Percentiles rank a stretch among this genome's conserved stretches.
phyloP scores from a whole-genome alignment of 2,797 vertebrate species.

The Pseudopleuronectes americanus region DNA sequence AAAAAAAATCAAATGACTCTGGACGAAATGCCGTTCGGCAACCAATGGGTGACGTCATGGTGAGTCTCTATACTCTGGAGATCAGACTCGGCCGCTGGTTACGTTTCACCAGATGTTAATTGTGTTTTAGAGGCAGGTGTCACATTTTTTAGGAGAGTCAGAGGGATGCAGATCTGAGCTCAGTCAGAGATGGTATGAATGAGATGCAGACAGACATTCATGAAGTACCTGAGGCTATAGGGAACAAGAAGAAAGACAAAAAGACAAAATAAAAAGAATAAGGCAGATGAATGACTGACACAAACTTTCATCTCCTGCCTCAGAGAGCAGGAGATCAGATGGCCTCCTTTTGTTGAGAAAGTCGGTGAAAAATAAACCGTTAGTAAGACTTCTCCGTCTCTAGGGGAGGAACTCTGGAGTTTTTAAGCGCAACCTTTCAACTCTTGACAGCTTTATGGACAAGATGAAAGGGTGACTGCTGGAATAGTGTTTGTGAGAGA shows the following conservation, averaged over 20 bases:
- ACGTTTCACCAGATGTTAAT: conserved; percentile 43
- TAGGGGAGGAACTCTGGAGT: conserved; percentile 8
- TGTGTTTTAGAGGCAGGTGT: conserved; percentile 24
- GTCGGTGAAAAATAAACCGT: conserved; percentile 2
- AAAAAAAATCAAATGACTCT: too few relatives aligned
- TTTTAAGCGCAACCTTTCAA: conserved; percentile 26
- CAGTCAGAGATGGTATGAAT: conserved; percentile 20
- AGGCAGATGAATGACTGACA: conserved; percentile 22
- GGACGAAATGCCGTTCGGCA: too few relatives aligned
- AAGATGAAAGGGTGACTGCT: conserved; percentile 29
- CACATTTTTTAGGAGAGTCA: not conserved
- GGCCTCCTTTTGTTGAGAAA: too few relatives aligned
- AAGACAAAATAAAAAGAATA: not conserved
- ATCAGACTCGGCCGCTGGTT: conserved; percentile 32
- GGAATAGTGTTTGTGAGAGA: conserved; percentile 23
- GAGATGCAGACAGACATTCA: conserved; percentile 17
- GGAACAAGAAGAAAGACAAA: conserved; percentile 5
- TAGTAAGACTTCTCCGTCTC: not conserved
- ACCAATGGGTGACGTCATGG: too few relatives aligned
- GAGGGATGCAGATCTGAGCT: not conserved
- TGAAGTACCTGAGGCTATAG: not conserved
- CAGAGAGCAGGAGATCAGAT: not conserved
- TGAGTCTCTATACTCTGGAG: conserved; percentile 9
- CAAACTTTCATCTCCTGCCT: conserved; percentile 6
- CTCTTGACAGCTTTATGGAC: conserved; percentile 13